Conservation (phyloP, 2,888 invertebrate species). For the Chydorus sphaericus region DNA sequence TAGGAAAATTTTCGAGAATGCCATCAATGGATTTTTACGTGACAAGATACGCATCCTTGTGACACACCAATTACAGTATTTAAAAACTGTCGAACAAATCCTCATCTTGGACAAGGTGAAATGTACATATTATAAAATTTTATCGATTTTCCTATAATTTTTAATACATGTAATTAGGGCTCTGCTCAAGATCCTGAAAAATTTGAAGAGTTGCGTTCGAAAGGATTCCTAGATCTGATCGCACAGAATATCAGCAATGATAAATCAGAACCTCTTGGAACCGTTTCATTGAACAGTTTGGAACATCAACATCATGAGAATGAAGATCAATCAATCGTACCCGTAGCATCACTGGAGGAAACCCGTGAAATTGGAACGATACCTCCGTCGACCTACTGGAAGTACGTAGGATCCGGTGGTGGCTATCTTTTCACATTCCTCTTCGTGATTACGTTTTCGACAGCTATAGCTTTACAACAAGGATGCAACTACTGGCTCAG, state of each 20-base stretch:
- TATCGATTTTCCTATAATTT: too few relatives aligned
- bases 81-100: conserved; percentile 49
- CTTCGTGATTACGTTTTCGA: conserved; percentile 40
- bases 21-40: conserved; percentile 27
- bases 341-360: conserved; percentile 9
- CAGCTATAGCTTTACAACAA: conserved; percentile 47
- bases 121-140: too few relatives aligned
- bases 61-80: conserved; percentile 71
- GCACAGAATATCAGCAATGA: conserved; percentile 42
- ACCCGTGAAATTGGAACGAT: conserved; percentile 19
- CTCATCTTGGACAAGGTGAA: conserved; percentile 45
- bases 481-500: conserved; percentile 30
- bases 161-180: too few relatives aligned
- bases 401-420: conserved; percentile 52
- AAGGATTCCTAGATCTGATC: conserved; percentile 50
- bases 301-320: too few relatives aligned
- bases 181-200: too few relatives aligned
- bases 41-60: conserved; percentile 33
- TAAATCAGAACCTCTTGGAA: background rate
- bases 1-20: conserved; percentile 32
- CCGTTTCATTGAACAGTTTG: background rate
- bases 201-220: conserved; percentile 32
- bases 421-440: conserved; percentile 42
- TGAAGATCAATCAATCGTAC: too few relatives aligned
- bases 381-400: conserved; percentile 29